Evolutionary conservation across 1,140 invertebrate species (phyloP).

Genomic region (Pinna nobilis): DNA sequence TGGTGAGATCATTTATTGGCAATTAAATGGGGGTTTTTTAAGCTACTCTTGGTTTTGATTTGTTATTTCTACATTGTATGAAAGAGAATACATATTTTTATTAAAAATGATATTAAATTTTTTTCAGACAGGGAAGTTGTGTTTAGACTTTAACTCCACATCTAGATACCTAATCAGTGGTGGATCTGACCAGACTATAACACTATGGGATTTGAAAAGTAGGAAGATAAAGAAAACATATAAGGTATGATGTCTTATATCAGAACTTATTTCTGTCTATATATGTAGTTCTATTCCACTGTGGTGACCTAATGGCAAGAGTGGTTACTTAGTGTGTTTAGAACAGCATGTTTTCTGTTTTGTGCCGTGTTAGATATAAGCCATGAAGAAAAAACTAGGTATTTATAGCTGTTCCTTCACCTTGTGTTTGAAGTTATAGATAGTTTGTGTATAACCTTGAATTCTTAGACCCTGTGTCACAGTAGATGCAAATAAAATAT

Average conservation of each 20-base stretch:
- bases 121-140: slow-evolving; percentile 58
- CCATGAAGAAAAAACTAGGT: too few species aligned
- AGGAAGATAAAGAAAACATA: slow-evolving; percentile 68
- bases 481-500: too few species aligned
- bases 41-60: background rate
- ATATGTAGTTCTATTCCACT: too few species aligned
- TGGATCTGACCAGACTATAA: slow-evolving; percentile 56
- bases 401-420: too few species aligned
- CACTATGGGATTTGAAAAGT: slow-evolving; percentile 68
- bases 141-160: slow-evolving; percentile 65
- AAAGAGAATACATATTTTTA: background rate
- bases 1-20: background rate
- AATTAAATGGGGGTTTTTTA: background rate
- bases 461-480: background rate
- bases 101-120: background rate
- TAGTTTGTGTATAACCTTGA: background rate
- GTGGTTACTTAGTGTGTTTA: too few species aligned
- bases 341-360: too few species aligned
- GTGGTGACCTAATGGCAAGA: too few species aligned
- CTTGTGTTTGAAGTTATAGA: too few species aligned
- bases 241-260: slow-evolving; percentile 62
- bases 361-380: too few species aligned
- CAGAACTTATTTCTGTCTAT: too few species aligned
- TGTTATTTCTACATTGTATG: slow-evolving; percentile 1
- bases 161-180: slow-evolving; percentile 66